A percentile compares a stretch with the other conserved stretches of the same genome.
Conservation (phyloP, 2,113 vertebrate genomes). For the Chlorocebus sabaeus region DNA sequence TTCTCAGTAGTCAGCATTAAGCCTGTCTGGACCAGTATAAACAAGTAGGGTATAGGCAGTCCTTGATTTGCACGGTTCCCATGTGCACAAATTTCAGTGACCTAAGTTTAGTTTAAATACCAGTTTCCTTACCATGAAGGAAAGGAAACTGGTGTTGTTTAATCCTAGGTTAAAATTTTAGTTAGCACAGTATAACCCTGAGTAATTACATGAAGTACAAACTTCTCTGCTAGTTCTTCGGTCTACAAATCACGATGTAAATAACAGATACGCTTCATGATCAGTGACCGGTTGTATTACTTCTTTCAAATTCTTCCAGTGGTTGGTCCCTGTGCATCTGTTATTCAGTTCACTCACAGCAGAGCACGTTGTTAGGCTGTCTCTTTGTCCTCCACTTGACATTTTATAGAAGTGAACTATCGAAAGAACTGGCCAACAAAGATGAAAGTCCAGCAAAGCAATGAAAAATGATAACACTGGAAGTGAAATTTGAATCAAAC, state of each 20-base stretch:
- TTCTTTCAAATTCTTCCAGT: not conserved
- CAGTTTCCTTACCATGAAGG: not conserved
- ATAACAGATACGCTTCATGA: not conserved
- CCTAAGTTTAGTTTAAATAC: not conserved
- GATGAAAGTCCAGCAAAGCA: not conserved
- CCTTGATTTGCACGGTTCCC: not conserved
- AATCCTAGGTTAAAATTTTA: not conserved
- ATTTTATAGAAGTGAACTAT: slow-evolving; percentile 13
- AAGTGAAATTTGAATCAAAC: not conserved
- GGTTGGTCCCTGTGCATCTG: not conserved
- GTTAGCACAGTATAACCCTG: not conserved
- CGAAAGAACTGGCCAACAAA: not conserved
- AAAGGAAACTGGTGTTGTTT: too few relatives aligned
- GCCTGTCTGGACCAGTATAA: not conserved
- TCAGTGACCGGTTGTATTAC: not conserved
- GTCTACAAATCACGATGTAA: not conserved
- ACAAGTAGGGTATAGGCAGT: not conserved
- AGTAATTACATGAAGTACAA: not conserved
- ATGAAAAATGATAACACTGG: not conserved
- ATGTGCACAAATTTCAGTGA: not conserved
- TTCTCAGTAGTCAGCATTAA: not conserved
- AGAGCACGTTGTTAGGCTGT: not conserved
- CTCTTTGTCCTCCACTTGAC: not conserved
- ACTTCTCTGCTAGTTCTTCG: not conserved
- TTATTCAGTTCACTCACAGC: not conserved